Conservation (phyloP, 64 coral and sea anemone genomes). For the Porites australiensis region DNA sequence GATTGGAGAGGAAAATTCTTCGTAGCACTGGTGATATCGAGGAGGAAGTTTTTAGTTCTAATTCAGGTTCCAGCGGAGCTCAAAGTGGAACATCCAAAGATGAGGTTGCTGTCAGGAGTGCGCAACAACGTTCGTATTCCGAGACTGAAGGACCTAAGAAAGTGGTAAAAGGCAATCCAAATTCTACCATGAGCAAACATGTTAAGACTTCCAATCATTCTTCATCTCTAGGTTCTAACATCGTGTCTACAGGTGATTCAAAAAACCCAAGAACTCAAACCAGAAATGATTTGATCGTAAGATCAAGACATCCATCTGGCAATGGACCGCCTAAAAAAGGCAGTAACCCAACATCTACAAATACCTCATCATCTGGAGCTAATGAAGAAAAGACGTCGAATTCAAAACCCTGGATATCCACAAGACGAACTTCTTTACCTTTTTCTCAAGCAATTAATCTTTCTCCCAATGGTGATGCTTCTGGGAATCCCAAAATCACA, state of each 20-base stretch:
- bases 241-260: neutral
- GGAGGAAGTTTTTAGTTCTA: neutral
- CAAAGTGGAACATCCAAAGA: neutral
- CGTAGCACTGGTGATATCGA: constrained; percentile 16
- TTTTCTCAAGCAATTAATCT: neutral
- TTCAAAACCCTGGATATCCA: neutral
- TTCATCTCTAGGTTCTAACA: neutral
- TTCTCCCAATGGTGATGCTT: neutral
- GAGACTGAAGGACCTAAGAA: neutral
- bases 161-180: neutral
- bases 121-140: neutral
- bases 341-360: neutral
- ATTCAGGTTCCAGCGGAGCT: neutral
- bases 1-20: constrained; percentile 39
- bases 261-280: neutral
- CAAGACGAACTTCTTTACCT: constrained; percentile 18
- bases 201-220: neutral
- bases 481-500: neutral
- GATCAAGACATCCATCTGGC: constrained; percentile 2
- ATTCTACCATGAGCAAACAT: neutral
- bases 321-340: neutral
- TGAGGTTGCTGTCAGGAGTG: neutral
- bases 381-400: neutral
- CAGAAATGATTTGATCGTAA: neutral
- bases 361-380: neutral